Base-by-base conservation (phyloP, 2,113 vertebrate species). In the Dissostichus mawsoni region DNA sequence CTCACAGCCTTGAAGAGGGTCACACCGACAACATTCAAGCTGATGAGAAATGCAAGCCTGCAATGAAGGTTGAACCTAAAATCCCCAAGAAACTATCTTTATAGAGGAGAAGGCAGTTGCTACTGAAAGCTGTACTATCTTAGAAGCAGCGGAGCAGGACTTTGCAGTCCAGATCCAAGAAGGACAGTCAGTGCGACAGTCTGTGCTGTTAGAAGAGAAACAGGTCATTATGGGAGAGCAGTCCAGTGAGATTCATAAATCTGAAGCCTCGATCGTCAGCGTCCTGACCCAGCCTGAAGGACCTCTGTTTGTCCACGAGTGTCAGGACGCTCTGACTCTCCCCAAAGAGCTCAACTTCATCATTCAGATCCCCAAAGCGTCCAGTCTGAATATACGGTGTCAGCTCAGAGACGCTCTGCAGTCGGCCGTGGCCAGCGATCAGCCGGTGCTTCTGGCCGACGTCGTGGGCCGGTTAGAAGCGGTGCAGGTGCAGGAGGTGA, bases 391-490 rank as follows among this genome's bases (percentile, higher is more conserved):
- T 56, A 86, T 95, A 18, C 95, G 90, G 47, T 89, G 57, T 66
- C 96, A 97, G 80, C 85, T 97, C 59, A 95, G 84, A 91, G 93
- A 85, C 41, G 92, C 94, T 69, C 88, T 98, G 36, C 92, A 93
- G 91, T 93, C 92, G 50, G 95, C 96, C 5, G 89, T 97, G 62
- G 87, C 96, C 82, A 94, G 52, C 12, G 93, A 97, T 17, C 95
- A 95, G 9, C 90, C 81, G 0, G 55, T 96, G 51, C 85, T 97
- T 45, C 93, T 96, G 65, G 95, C 95, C 8, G 95, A 97, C 36
- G 91, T 95, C 57, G 45, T 98, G 29, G 78, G 82, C 61, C 83
- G 85, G 67, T 92, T 97, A 57, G 92, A 93, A 71, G 89, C 86
- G 0, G 13, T 95, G 1, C 90, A 96, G 57, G 70, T 98, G 18